Conservation (phyloP, 1,140 invertebrate species). For the Paracyclopina nana region DNA sequence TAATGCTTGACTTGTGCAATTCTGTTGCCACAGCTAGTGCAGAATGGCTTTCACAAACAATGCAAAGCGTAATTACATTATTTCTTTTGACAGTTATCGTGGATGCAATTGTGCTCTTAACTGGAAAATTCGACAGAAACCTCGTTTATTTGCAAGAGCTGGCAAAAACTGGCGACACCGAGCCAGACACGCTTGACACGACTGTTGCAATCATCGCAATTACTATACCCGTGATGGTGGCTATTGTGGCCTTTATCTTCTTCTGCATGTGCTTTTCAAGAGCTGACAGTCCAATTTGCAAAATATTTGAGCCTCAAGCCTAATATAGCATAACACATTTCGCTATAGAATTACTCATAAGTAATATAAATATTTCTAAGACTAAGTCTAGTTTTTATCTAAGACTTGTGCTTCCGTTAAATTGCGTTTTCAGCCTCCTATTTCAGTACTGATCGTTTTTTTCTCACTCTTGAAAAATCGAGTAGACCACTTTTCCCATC, state of each 20-base stretch:
- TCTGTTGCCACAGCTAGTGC: background rate
- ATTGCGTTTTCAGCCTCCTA: no score
- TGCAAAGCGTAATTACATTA: background rate
- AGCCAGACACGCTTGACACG: background rate
- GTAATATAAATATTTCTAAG: no score
- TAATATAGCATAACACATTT: no score
- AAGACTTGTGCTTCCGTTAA: no score
- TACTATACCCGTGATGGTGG: background rate
- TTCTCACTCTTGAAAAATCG: no score
- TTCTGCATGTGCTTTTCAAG: background rate
- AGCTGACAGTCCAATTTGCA: background rate
- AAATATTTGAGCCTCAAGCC: constrained; percentile 1
- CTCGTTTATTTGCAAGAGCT: background rate
- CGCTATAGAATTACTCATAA: no score
- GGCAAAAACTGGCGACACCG: background rate
- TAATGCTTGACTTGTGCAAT: background rate
- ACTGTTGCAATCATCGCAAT: background rate
- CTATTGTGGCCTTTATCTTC: background rate
- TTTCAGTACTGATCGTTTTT: no score
- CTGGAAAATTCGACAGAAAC: background rate
- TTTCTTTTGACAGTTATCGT: background rate
- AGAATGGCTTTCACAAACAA: background rate
- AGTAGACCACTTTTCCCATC: no score
- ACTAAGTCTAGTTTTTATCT: no score
- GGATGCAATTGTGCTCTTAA: background rate